Conservation (phyloP, 2,797 vertebrate genomes). For the Chelon auratus region DNA sequence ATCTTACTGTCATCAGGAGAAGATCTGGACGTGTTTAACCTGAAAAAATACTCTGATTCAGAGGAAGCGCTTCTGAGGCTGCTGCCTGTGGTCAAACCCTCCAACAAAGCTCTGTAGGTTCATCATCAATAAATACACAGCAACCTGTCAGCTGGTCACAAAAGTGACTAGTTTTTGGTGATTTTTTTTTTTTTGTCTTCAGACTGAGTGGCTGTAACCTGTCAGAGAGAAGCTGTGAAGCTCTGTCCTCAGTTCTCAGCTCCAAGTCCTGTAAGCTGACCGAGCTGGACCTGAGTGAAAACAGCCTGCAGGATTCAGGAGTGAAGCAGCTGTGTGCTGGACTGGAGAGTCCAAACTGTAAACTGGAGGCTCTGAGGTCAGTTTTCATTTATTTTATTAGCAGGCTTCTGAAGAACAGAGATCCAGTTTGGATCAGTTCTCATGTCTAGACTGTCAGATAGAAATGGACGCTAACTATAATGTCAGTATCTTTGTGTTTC, state of each 20-base stretch:
- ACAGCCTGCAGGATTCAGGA: constrained; percentile 1
- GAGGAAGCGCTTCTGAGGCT: too few relatives aligned
- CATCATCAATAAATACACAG: too few relatives aligned
- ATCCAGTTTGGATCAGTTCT: too few relatives aligned
- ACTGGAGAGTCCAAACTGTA: constrained; percentile 1
- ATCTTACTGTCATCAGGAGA: constrained; percentile 27
- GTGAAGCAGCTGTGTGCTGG: neutral
- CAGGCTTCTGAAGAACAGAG: too few relatives aligned
- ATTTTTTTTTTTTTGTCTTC: too few relatives aligned
- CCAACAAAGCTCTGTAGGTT: constrained; percentile 8
- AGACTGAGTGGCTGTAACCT: too few relatives aligned
- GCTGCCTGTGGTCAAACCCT: neutral
- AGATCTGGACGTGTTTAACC: neutral
- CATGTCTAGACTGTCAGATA: too few relatives aligned
- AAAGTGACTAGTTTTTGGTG: too few relatives aligned
- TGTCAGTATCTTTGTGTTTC: too few relatives aligned
- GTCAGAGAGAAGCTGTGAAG: neutral
- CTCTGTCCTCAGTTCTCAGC: constrained; percentile 9
- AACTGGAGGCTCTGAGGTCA: constrained; percentile 15
- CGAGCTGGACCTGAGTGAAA: constrained; percentile 17
- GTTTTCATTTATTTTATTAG: neutral
- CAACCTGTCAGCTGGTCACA: too few relatives aligned
- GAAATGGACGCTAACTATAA: too few relatives aligned
- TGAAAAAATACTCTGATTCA: too few relatives aligned
- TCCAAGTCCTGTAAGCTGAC: neutral